Evolutionary conservation across 2,113 vertebrate genomes (phyloP), one percentile per base, ranked within the genome.

Genomic region (Pituophis catenifer): DNA sequence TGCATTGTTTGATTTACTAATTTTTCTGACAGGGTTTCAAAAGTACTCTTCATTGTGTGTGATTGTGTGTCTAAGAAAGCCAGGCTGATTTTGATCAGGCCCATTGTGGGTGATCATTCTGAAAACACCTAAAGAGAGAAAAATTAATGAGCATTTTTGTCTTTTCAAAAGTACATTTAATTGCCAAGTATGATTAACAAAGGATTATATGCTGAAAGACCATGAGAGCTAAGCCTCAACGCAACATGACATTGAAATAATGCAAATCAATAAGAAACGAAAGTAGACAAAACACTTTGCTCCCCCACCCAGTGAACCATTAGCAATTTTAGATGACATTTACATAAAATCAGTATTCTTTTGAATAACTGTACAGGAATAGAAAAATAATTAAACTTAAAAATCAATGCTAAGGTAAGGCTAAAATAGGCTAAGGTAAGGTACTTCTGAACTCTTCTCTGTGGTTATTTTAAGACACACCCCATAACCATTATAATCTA

Each of bases 101-200:
- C 24, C 21, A 93, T 93, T 95, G 91, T 90, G 23, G 70, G 65
- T 93, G 52, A 38, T 92, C 38, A 15, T 89, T 91, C 89, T 58
- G 86, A 7, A 86, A 1, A 24, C 54, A 1, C 88, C 65, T 89
- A 86, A 50, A 93, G 38, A 57, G 93, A 53, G 4, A 86, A 44
- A 44, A 85, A n/a, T 75, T 3, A 62, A 29, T 26, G 91, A 86
- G n/a, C 58, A 9, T 6, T 23, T 54, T 93, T 87, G 6, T 90
- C 29, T 62, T 91, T 92, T 92, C 48, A 19, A 93, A 95, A 94
- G 48, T 54, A 54, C 1, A 75, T 75, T 50, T 57, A 91, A 90
- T 0, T 91, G 33, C 13, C 90, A 23, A 50, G 57, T 24, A 55
- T 21, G 38, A 92, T 50, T 38, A 94, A 93, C 0, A 17, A 11